Evolutionary conservation across 2,797 vertebrate genomes (phyloP).

Genomic region (Choloepus didactylus): DNA sequence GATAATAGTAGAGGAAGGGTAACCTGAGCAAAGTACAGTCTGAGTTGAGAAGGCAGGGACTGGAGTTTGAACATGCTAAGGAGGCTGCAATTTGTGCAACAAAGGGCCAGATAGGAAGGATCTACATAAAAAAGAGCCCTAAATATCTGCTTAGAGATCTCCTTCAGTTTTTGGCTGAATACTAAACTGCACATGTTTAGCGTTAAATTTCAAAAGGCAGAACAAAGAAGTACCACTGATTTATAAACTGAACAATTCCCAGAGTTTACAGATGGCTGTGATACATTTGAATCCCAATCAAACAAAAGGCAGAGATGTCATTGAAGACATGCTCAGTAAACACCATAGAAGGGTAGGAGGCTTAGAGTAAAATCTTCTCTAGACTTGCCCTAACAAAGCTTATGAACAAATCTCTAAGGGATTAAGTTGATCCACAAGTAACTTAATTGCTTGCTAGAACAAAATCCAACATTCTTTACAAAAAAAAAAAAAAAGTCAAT

Average conservation of each 20-base stretch:
- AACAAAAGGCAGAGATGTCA: background rate
- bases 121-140: background rate
- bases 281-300: background rate
- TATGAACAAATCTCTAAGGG: background rate
- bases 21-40: background rate
- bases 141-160: background rate
- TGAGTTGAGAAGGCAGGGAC: background rate
- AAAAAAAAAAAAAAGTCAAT: background rate
- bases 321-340: background rate
- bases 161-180: background rate
- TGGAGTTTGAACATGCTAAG: background rate
- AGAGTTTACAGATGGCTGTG: background rate
- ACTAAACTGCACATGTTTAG: background rate
- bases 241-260: background rate
- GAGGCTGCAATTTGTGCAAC: background rate
- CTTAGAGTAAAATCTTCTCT: background rate
- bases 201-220: background rate
- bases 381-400: background rate
- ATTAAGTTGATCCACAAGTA: background rate
- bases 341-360: background rate
- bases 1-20: background rate
- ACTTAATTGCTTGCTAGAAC: background rate
- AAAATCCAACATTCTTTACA: background rate
- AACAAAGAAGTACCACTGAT: background rate
- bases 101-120: background rate